Conservation (phyloP, 2,888 invertebrate species). For the Drosophila fungiperda region DNA sequence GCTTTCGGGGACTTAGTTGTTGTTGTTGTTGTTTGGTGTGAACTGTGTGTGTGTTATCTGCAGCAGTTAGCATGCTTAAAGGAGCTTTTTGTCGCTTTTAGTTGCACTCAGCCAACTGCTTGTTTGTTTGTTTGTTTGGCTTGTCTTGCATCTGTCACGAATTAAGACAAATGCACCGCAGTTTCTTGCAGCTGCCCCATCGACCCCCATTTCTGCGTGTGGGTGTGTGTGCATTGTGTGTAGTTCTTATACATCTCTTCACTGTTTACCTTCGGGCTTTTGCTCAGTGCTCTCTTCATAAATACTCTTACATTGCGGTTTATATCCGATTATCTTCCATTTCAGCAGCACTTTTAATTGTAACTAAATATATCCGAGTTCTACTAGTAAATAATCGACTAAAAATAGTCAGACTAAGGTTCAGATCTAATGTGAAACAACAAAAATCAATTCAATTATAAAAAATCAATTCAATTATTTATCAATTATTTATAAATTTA, state of each 20-base stretch:
- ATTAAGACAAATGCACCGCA: conserved; percentile 76
- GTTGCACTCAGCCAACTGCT: conserved; percentile 42
- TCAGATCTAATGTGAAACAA: not conserved
- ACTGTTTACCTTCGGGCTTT: conserved; percentile 71
- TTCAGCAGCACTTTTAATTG: too few relatives aligned
- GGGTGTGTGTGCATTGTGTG: conserved; percentile 33
- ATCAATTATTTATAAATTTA: not conserved
- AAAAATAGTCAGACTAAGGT: not conserved
- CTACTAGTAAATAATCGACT: too few relatives aligned
- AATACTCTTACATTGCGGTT: not conserved
- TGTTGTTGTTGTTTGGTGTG: conserved; percentile 18
- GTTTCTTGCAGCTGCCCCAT: conserved; percentile 28
- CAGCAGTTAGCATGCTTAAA: conserved; percentile 39
- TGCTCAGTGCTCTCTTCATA: conserved; percentile 19
- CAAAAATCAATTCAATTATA: not conserved
- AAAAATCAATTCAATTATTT: not conserved
- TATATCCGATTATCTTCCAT: too few relatives aligned
- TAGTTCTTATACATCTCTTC: conserved; percentile 49
- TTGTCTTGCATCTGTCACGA: conserved; percentile 75
- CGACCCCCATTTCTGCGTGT: not conserved
- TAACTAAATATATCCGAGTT: too few relatives aligned
- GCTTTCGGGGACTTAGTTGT: conserved; percentile 3
- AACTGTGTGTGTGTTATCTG: conserved; percentile 19
- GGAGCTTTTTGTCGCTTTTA: conserved; percentile 48
- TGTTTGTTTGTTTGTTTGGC: conserved; percentile 36